Evolutionary conservation across 1,140 invertebrate species (phyloP).

Genomic region (Panagrolaimus sp.): DNA sequence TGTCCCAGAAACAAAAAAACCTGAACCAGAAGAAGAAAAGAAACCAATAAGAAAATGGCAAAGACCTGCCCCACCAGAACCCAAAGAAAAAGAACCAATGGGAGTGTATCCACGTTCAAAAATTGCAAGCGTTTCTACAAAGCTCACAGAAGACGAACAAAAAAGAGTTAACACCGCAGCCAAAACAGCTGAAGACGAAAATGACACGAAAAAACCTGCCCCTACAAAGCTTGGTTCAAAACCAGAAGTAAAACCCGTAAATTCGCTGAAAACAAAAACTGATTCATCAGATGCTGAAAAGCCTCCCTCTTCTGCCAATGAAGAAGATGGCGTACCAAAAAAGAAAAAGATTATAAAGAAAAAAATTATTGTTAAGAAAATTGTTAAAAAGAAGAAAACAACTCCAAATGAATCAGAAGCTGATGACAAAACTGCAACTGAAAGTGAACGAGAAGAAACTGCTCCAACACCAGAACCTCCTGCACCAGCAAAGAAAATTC

Average conservation of each 20-base stretch:
- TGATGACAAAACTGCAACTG: background rate
- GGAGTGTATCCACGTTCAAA: background rate
- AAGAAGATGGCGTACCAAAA: constrained; percentile 16
- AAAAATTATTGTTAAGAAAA: constrained; percentile 16
- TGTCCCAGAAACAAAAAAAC: too few relatives aligned
- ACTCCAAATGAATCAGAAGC: background rate
- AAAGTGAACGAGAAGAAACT: background rate
- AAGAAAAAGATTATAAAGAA: constrained; percentile 20
- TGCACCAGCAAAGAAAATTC: background rate
- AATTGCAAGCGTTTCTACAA: background rate
- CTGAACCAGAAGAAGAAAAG: too few relatives aligned
- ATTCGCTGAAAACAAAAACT: background rate
- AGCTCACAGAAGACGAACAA: too few relatives aligned
- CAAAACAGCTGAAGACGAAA: too few relatives aligned
- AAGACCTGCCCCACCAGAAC: background rate
- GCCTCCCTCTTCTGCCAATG: background rate
- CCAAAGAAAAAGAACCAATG: constrained; percentile 16
- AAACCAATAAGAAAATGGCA: too few relatives aligned
- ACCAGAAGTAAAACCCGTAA: background rate
- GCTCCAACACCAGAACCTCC: background rate
- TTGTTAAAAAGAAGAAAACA: constrained; percentile 12
- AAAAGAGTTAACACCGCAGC: too few relatives aligned
- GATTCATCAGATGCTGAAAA: constrained; percentile 11
- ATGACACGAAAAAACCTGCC: too few relatives aligned
- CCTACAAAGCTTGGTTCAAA: background rate